Evolutionary conservation across 1,140 invertebrate genomes (phyloP).

Genomic region (Gyrodactylus bullatarudis): DNA sequence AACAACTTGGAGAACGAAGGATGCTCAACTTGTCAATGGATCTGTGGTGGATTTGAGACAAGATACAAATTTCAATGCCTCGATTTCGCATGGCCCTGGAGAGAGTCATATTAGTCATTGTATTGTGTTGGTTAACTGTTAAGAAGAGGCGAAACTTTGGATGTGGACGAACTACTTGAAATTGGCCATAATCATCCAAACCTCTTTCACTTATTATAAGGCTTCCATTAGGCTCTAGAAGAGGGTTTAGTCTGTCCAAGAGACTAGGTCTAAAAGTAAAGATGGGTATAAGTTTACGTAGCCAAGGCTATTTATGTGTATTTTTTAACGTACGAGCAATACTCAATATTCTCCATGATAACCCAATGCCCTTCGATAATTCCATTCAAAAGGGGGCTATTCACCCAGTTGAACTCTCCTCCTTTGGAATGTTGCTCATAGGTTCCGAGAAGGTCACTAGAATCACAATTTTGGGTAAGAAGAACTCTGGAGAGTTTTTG

Average conservation of each 20-base stretch:
- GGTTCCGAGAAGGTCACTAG: constrained; percentile 61
- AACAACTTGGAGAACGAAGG: neutral
- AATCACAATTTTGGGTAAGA: constrained; percentile 71
- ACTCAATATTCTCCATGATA: neutral
- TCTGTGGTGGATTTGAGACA: neutral
- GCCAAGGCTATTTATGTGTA: neutral
- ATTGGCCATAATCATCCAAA: constrained; percentile 29
- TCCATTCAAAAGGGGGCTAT: constrained; percentile 60
- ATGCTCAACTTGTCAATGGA: neutral
- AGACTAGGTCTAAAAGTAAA: constrained; percentile 32
- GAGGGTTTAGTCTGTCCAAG: constrained; percentile 63
- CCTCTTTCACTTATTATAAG: constrained; percentile 66
- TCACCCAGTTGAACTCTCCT: constrained; percentile 69
- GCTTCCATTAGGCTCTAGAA: constrained; percentile 61
- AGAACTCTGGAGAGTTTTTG: constrained; percentile 36
- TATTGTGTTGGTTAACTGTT: constrained; percentile 63
- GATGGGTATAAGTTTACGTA: neutral
- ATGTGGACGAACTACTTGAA: constrained; percentile 44
- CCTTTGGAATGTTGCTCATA: constrained; percentile 69
- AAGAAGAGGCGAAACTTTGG: constrained; percentile 59
- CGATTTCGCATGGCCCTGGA: constrained; percentile 90
- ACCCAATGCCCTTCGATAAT: constrained; percentile 45
- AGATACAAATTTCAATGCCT: constrained; percentile 65
- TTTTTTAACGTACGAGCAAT: neutral
- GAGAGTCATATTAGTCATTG: constrained; percentile 34